Base-by-base conservation (phyloP, 2,797 vertebrate species). In the Thripadectes ignobilis region DNA sequence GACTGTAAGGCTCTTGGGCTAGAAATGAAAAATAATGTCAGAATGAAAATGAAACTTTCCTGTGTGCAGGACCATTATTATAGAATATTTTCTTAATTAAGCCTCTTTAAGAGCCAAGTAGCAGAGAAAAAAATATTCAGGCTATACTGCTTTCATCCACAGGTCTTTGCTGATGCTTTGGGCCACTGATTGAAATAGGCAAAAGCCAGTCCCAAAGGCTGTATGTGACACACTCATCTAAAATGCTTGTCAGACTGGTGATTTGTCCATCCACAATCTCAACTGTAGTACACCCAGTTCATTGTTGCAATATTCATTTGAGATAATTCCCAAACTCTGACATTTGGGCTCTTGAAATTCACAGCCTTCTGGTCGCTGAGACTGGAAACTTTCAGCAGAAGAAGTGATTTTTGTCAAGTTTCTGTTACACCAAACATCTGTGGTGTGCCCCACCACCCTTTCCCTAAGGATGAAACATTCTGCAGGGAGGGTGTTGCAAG, bases 361-460 rank as follows among this genome's bases (percentile, higher is more conserved):
- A 62, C 95, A 95, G 89, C 79, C 76, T 91, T 95, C 95, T 95
- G 57, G 76, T 93, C 93, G 79, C 88, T 93, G 34, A 51, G 97
- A 96, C 93, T 97, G 78, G 93, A 97, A 92, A 91, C 86, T 92
- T 96, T 96, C 97, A 91, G 94, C 91, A 66, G 95, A 86, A 96
- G 81, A 85, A 65, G 85, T 94, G 97, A 97, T 96, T 95, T 87
- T 93, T 92, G 88, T 96, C 29, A 87, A 96, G 91, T 95, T 93
- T 86, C 90, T 96, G 95, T 97, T 98, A 97, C 97, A 97, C 58
- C 57, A 95, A 97, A 97, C 98, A 98, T 98, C 98, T 98, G 98
- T 93, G 41, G 41, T 66, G 95, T 97, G 92, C 97, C 96, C 97
- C 96, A 94, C 97, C 98, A 97, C 97, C 98, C 98, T 98, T 89